phyloP scores from a whole-genome alignment of 2,113 vertebrate species.

The Platysteira castanea region DNA sequence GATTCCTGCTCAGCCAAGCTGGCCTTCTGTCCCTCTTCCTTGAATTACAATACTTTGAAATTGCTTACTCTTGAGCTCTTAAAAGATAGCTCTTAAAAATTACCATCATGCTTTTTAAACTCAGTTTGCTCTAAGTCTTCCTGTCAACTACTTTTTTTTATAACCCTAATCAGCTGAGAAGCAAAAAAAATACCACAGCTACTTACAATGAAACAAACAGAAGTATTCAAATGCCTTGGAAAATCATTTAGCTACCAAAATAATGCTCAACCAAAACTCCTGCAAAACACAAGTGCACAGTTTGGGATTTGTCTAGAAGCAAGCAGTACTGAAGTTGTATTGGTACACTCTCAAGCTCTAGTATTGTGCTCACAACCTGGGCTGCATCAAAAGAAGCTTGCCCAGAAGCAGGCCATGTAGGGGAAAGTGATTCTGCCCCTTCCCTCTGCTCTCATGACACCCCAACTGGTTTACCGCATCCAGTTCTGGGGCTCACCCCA shows the following conservation, averaged over 20 bases:
- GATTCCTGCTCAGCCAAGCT: not conserved
- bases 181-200: not conserved
- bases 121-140: not conserved
- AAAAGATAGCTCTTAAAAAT: not conserved
- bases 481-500: not conserved
- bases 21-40: not conserved
- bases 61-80: not conserved
- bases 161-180: not conserved
- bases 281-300: not conserved
- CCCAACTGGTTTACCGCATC: not conserved
- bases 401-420: fast-evolving
- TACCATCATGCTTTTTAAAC: not conserved
- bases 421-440: not conserved
- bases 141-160: not conserved
- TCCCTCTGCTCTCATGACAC: not conserved
- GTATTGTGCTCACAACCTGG: not conserved
- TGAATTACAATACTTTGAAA: not conserved
- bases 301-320: not conserved
- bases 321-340: not conserved
- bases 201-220: not conserved
- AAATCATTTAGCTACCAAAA: not conserved
- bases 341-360: not conserved
- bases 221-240: not conserved
- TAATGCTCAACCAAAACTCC: not conserved
- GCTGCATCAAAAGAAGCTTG: not conserved